phyloP scores from a whole-genome alignment of 2,797 vertebrate genomes.

The Phoebastria nigripes region DNA sequence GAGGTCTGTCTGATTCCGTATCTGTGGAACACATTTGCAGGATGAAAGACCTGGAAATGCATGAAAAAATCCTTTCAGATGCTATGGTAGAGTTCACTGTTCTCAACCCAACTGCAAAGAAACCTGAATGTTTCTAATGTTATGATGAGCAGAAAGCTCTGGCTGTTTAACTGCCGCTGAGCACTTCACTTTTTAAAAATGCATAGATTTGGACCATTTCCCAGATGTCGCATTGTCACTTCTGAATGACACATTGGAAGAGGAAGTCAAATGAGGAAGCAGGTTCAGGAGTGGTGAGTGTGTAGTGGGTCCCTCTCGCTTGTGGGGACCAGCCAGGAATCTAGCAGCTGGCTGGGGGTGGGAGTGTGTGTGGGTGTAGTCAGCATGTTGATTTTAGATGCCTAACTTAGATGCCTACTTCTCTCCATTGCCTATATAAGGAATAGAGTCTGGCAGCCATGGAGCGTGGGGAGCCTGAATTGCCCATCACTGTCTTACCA shows the following conservation, averaged over 20 bases:
- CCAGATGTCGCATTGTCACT: slow-evolving; percentile 29
- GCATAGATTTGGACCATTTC: slow-evolving; percentile 27
- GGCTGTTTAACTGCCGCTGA: neutral
- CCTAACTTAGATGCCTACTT: slow-evolving; percentile 24
- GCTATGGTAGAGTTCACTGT: neutral
- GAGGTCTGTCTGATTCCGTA: neutral
- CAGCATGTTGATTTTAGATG: slow-evolving; percentile 30
- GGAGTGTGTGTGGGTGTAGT: neutral
- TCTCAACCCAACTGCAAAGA: neutral
- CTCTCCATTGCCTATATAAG: slow-evolving; percentile 48
- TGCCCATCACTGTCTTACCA: slow-evolving; percentile 42
- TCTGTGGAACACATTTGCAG: neutral
- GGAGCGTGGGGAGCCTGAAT: slow-evolving; percentile 40
- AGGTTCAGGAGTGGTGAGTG: neutral
- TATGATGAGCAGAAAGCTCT: neutral
- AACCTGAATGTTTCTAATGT: neutral
- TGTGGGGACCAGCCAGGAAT: neutral
- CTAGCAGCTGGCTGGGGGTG: slow-evolving; percentile 48
- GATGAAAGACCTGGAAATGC: neutral
- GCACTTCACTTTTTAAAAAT: slow-evolving; percentile 16
- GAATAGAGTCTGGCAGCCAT: slow-evolving; percentile 41
- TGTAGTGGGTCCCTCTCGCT: neutral
- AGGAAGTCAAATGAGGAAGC: slow-evolving; percentile 39
- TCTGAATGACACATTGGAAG: slow-evolving; percentile 57
- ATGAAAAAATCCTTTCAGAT: neutral